Evolutionary conservation across 2,113 vertebrate species (phyloP).

Genomic region (Cyanoliseus patagonus): DNA sequence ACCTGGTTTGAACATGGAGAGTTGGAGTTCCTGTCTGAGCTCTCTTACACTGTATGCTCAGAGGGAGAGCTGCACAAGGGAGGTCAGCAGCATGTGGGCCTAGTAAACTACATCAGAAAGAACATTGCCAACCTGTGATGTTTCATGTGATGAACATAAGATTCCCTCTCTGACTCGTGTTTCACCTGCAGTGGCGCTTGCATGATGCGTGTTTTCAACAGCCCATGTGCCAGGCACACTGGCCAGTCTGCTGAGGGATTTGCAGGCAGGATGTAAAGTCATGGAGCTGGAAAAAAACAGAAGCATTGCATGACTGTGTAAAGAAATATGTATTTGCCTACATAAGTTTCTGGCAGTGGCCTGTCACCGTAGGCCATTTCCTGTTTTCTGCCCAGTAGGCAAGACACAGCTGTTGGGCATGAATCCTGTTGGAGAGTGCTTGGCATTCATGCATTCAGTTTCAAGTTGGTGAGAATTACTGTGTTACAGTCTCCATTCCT

Average conservation of each 20-base stretch:
- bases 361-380: not conserved
- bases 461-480: not conserved
- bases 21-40: not conserved
- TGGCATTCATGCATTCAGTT: not conserved
- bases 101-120: not conserved
- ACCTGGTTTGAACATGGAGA: not conserved
- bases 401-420: not conserved
- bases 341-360: not conserved
- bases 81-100: not conserved
- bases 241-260: not conserved
- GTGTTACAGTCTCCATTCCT: not conserved
- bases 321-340: not conserved
- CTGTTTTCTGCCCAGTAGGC: not conserved
- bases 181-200: not conserved
- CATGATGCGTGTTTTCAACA: fast-evolving
- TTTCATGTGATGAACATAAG: not conserved
- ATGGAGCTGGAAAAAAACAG: not conserved
- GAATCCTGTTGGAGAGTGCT: not conserved
- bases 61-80: not conserved
- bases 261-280: not conserved
- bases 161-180: not conserved
- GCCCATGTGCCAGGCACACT: not conserved
- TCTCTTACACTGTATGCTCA: not conserved
- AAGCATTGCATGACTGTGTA: not conserved
- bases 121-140: not conserved